Evolutionary conservation across 1,140 invertebrate genomes (phyloP).

Genomic region (Maconellicoccus hirsutus): DNA sequence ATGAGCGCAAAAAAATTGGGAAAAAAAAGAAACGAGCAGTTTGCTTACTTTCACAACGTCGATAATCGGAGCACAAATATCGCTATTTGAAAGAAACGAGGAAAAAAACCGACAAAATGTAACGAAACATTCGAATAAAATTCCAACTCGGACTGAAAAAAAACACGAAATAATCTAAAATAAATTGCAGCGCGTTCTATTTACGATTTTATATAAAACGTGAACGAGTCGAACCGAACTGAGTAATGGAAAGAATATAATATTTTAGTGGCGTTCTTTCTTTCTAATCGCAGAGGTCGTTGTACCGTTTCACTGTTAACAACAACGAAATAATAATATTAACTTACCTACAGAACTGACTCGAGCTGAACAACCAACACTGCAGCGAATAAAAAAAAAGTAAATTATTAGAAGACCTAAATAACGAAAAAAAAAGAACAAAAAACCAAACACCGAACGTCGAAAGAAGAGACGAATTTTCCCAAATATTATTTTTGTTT

Average conservation of each 20-base stretch:
- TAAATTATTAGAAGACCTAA: slow-evolving; percentile 4
- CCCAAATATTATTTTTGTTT: not conserved
- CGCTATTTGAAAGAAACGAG: not conserved
- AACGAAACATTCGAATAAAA: not conserved
- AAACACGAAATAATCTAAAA: not conserved
- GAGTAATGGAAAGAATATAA: slow-evolving; percentile 12
- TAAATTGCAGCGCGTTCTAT: slow-evolving; percentile 2
- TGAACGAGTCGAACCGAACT: slow-evolving; percentile 11
- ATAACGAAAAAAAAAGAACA: slow-evolving; percentile 13
- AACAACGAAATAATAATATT: slow-evolving; percentile 22
- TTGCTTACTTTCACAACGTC: slow-evolving; percentile 7
- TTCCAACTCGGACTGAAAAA: not conserved
- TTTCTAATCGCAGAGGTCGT: slow-evolving; percentile 22
- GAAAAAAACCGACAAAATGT: not conserved
- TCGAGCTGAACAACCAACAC: slow-evolving; percentile 13
- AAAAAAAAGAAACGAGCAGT: not conserved
- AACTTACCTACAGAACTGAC: slow-evolving; percentile 19
- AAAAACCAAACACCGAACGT: not conserved
- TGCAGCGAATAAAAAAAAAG: not conserved
- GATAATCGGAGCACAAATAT: slow-evolving; percentile 8
- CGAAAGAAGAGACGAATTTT: not conserved
- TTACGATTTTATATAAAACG: not conserved
- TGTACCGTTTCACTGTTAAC: slow-evolving; percentile 22
- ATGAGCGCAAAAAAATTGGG: not conserved
- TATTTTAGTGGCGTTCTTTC: slow-evolving; percentile 20